A percentile compares a stretch with the other conserved stretches of the same genome.
phyloP scores from a whole-genome alignment of 1,140 invertebrate genomes.

The Augochlora pura region DNA sequence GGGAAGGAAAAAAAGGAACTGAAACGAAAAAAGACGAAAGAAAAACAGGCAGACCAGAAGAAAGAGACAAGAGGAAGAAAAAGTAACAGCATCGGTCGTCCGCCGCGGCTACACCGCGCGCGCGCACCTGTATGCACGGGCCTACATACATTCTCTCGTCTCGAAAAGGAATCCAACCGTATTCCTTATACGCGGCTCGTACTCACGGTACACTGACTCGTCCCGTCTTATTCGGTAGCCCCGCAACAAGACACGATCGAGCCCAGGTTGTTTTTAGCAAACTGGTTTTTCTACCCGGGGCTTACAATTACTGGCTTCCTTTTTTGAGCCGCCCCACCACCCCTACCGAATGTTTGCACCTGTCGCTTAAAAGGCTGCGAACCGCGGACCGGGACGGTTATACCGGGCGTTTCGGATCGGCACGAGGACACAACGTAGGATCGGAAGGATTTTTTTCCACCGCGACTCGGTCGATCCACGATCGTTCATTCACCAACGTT shows the following conservation, averaged over 20 bases:
- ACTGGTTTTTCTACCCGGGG: slow-evolving; percentile 69
- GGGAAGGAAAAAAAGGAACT: too few relatives aligned
- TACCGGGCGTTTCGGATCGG: slow-evolving; percentile 35
- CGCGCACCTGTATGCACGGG: not conserved
- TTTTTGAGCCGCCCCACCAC: slow-evolving; percentile 40
- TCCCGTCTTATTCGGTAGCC: slow-evolving; percentile 67
- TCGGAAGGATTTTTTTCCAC: not conserved
- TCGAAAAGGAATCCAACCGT: slow-evolving; percentile 41
- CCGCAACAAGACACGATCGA: slow-evolving; percentile 61
- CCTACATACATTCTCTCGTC: slow-evolving; percentile 20
- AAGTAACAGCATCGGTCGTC: not conserved
- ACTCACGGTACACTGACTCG: slow-evolving; percentile 58
- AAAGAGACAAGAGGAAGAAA: too few relatives aligned
- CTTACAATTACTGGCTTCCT: slow-evolving; percentile 63
- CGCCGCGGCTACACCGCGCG: not conserved
- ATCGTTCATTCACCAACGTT: too few relatives aligned
- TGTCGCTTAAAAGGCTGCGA: slow-evolving; percentile 66
- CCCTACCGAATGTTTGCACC: slow-evolving; percentile 63
- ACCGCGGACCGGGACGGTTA: slow-evolving; percentile 37
- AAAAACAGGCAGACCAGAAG: too few relatives aligned
- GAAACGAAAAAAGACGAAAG: not conserved
- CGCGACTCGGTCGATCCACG: too few relatives aligned
- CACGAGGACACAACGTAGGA: slow-evolving; percentile 9
- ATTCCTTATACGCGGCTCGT: slow-evolving; percentile 47
- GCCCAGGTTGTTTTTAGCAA: slow-evolving; percentile 71